A percentile compares a stretch with the other conserved stretches of the same genome.
These are phyloP conservation scores for Notarius lentiginosus DNA, from an alignment of 2,113 vertebrate species.

Conservation along the genomic window DNA sequence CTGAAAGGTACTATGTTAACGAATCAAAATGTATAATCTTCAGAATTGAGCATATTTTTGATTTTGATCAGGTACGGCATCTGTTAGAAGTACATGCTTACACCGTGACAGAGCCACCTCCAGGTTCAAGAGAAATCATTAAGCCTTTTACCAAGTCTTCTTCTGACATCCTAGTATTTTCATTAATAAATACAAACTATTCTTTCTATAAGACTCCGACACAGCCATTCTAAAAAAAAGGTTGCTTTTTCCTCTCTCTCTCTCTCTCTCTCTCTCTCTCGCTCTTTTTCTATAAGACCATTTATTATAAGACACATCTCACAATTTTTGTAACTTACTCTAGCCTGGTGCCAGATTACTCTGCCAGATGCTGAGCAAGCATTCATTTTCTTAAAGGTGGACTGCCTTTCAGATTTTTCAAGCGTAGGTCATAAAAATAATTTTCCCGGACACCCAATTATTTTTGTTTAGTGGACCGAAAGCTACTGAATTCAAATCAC, in stretches of 20 bases:
- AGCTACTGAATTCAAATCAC: too few relatives aligned
- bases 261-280: neutral
- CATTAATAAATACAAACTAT: neutral
- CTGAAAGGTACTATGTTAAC: neutral
- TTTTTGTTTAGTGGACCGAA: too few relatives aligned
- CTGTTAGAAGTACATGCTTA: neutral
- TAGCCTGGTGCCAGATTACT: neutral
- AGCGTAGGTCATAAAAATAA: too few relatives aligned
- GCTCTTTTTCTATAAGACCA: neutral
- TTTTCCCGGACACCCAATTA: too few relatives aligned
- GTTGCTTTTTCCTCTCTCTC: too few relatives aligned
- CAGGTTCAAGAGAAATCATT: neutral
- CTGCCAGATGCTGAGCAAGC: conserved; percentile 21
- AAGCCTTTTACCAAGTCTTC: neutral
- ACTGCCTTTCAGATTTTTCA: neutral
- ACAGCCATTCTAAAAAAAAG: neutral
- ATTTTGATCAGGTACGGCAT: neutral
- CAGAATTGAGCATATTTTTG: neutral
- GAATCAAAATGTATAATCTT: neutral
- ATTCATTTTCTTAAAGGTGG: neutral
- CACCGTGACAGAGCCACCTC: neutral
- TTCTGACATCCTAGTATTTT: neutral
- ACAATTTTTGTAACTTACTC: neutral
- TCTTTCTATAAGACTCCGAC: neutral
- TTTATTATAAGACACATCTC: neutral